A percentile compares a stretch with the other conserved stretches of the same genome.
Evolutionary conservation across 2,113 vertebrate species (phyloP).

Genomic region (Oncorhynchus masou): DNA sequence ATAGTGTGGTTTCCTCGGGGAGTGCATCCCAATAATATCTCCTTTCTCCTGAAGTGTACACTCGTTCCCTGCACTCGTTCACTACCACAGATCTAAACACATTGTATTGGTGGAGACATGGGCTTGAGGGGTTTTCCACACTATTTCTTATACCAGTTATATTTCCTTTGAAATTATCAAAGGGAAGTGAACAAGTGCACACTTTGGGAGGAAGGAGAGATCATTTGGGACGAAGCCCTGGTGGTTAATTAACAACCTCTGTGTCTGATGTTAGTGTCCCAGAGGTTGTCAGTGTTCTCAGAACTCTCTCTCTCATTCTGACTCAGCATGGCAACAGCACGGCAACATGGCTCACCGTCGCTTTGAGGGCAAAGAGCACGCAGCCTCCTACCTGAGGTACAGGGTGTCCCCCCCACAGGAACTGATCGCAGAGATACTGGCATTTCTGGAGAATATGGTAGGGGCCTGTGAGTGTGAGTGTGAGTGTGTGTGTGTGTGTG

Average conservation of each 20-base stretch:
- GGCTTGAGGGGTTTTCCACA: too few relatives aligned
- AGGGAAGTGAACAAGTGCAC: neutral
- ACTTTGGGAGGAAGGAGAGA: neutral
- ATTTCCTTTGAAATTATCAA: too few relatives aligned
- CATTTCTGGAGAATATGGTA: constrained; percentile 72
- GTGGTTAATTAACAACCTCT: neutral
- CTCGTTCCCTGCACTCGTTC: too few relatives aligned
- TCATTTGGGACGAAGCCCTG: neutral
- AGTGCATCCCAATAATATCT: too few relatives aligned
- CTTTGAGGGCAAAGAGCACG: constrained; percentile 71
- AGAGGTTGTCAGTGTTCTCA: neutral
- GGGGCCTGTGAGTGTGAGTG: constrained; percentile 4
- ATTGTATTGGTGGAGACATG: too few relatives aligned
- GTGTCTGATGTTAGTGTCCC: neutral
- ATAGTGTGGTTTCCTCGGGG: too few relatives aligned
- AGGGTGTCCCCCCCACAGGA: constrained; percentile 59
- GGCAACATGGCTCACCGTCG: constrained; percentile 67
- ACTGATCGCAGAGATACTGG: constrained; percentile 59
- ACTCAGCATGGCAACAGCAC: neutral
- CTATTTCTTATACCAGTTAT: too few relatives aligned
- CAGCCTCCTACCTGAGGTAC: constrained; percentile 68
- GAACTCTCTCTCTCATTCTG: neutral
- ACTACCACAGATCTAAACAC: too few relatives aligned
- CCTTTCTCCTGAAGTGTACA: too few relatives aligned
- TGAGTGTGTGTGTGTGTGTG: neutral